Base-by-base conservation (phyloP, 2,888 invertebrate genomes). In the Endomychus coccineus region DNA sequence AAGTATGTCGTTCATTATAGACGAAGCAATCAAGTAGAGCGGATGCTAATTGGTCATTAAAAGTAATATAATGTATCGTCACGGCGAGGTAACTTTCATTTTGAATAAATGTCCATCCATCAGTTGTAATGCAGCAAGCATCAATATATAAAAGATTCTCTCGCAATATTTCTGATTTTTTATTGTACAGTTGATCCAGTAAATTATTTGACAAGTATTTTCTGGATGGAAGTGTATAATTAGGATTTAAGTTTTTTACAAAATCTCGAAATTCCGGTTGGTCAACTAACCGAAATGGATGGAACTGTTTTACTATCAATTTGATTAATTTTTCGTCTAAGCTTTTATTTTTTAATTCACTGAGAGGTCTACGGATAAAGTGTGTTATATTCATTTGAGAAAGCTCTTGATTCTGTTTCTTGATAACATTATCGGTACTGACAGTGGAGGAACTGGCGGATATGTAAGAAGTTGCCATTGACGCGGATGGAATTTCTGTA, bases 301-400 rank as follows among this genome's bases (percentile, higher is more conserved):
- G 33, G 14, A 12, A 33, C 11, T 33, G 28, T 15, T 11, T 33
- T 6, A 43, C 47, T 17, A 52, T 52, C n/a, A n/a, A n/a, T n/a
- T n/a, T n/a, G n/a, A n/a, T n/a, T n/a, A n/a, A n/a, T n/a, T n/a
- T n/a, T n/a, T n/a, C n/a, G n/a, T n/a, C n/a, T n/a, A n/a, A n/a
- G n/a, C n/a, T n/a, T n/a, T n/a, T n/a, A n/a, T n/a, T n/a, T n/a
- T n/a, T n/a, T n/a, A n/a, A n/a, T n/a, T n/a, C n/a, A n/a, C n/a
- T n/a, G n/a, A n/a, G n/a, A n/a, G n/a, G n/a, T n/a, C n/a, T n/a
- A n/a, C n/a, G n/a, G n/a, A n/a, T n/a, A n/a, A n/a, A n/a, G n/a
- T n/a, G n/a, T n/a, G n/a, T n/a, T n/a, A n/a, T n/a, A n/a, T n/a
- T n/a, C n/a, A n/a, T n/a, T n/a, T n/a, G n/a, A n/a, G n/a, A n/a